Evolutionary conservation across 2,113 vertebrate genomes (phyloP).

Genomic region (Ageneiosus marmoratus): DNA sequence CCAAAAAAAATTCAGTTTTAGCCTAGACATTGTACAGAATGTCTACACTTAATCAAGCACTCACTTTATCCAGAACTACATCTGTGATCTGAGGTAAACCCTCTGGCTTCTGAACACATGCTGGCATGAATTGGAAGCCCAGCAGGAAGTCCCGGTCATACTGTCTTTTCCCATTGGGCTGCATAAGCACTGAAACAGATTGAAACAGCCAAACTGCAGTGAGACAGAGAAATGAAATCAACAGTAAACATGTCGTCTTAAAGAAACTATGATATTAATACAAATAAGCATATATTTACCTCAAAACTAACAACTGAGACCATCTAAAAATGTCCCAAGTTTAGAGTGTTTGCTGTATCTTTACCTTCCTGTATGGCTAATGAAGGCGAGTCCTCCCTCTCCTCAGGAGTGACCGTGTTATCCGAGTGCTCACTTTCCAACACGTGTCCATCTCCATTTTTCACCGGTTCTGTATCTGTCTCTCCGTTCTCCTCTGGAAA

Average conservation of each 20-base stretch:
- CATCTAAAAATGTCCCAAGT: no score
- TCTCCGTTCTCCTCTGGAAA: conserved; percentile 86
- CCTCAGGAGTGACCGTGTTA: conserved; percentile 65
- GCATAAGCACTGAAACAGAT: conserved; percentile 65
- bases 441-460: conserved; percentile 81
- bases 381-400: conserved; percentile 73
- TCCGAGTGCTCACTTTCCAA: conserved; percentile 83
- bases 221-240: not conserved
- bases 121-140: conserved; percentile 92
- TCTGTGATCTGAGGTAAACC: conserved; percentile 94
- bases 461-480: conserved; percentile 79
- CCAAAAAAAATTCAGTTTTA: not conserved
- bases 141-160: conserved; percentile 89
- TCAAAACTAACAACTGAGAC: not conserved
- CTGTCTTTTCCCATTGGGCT: conserved; percentile 85
- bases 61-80: conserved; percentile 95
- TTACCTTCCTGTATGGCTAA: conserved; percentile 81
- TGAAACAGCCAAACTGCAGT: not conserved
- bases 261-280: not conserved
- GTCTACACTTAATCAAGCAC: not conserved
- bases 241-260: not conserved
- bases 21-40: not conserved
- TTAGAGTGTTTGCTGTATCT: not conserved
- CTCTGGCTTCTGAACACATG: conserved; percentile 90
- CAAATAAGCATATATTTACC: not conserved